Base-by-base conservation (phyloP, 2,797 vertebrate genomes). In the Sternotherus odoratus region DNA sequence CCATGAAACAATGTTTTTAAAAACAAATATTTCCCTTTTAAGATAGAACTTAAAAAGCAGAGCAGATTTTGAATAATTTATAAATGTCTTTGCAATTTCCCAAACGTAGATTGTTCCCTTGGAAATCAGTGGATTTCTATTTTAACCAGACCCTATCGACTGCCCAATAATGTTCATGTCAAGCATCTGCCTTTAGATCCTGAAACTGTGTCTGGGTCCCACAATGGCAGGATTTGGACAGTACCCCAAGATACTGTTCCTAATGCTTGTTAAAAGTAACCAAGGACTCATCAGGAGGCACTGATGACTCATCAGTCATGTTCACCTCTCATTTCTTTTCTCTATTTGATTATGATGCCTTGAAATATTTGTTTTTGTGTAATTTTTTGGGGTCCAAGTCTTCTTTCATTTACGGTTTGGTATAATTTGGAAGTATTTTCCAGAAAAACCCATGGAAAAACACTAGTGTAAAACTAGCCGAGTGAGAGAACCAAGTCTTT, bases 101-200 rank as follows among this genome's bases (percentile, higher is more conserved):
- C 36, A 19, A 88, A 80, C 60, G 85, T 91, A 79, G 74, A 92
- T 88, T 82, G 75, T 88, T 95, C 82, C 77, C 82, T 72, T 77
- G 90, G 89, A 88, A 93, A 91, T 88, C 69, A 23, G 56, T 78
- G 36, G 53, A 54, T 94, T 2, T 0, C 80, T 92, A 5, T 84
- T 60, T 84, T 92, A 84, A 95, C 85, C 0, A 0, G 88, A 84
- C 69, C 12, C 8, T 39, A 48, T 1, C 88, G 87, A 91, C 75
- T 54, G 75, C 90, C 43, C 11, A 93, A 88, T 83, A 95, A 86
- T 90, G 90, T 82, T 89, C 39, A 23, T 95, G 92, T 96, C 91
- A 82, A 57, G 93, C 94, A 94, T 12, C 4, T 0, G 10, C 78
- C 69, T 89, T 88, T 87, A 80, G 89, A 89, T 89, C 69, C 26